phyloP scores from a whole-genome alignment of 1,140 invertebrate species.

The Heliconius himera region DNA sequence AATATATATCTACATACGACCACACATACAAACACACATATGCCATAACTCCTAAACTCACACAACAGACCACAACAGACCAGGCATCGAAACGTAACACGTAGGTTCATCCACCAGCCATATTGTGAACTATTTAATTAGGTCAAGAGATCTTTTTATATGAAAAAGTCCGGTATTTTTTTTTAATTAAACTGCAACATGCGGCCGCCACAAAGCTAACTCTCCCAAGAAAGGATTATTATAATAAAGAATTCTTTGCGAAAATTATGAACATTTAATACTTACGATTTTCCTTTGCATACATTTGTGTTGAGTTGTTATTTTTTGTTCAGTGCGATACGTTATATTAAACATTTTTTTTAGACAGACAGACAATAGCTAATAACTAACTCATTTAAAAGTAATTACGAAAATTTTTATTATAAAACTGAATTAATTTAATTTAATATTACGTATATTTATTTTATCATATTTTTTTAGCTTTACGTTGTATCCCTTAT shows the following conservation, averaged over 20 bases:
- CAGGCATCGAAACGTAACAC: background rate
- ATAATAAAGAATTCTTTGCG: constrained; percentile 14
- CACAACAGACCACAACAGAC: background rate
- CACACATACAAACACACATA: background rate
- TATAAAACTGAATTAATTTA: too few relatives aligned
- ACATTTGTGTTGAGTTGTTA: background rate
- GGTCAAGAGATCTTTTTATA: constrained; percentile 1
- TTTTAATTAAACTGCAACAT: constrained; percentile 11
- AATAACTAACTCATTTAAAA: too few relatives aligned
- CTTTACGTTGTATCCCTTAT: too few relatives aligned
- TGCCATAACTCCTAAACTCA: background rate
- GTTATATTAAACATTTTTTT: background rate
- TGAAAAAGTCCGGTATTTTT: background rate
- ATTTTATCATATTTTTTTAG: too few relatives aligned
- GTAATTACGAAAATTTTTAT: too few relatives aligned
- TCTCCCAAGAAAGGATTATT: constrained; percentile 11
- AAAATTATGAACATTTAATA: constrained; percentile 9
- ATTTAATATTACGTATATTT: too few relatives aligned
- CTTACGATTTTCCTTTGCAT: background rate
- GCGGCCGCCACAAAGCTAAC: constrained; percentile 3
- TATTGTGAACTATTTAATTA: constrained; percentile 10
- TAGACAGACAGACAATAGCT: background rate
- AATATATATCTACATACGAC: background rate
- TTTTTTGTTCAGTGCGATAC: background rate
- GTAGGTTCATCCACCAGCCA: background rate